These are phyloP conservation scores for Mobula hypostoma DNA, from an alignment of 2,113 vertebrate genomes.

Conservation along the genomic window DNA sequence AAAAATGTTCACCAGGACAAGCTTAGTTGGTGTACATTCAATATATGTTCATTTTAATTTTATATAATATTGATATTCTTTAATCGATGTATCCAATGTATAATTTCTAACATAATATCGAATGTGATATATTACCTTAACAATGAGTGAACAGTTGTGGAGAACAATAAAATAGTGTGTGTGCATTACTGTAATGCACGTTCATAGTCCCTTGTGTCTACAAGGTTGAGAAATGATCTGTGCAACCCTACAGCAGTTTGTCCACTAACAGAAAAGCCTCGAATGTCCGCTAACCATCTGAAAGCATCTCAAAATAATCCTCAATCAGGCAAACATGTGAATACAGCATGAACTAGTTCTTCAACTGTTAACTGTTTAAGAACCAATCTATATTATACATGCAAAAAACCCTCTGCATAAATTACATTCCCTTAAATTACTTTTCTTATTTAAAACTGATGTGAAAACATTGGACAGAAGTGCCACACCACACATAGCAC, in stretches of 20 bases:
- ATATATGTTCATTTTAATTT: neutral
- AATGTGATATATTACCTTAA: neutral
- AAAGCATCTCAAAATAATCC: neutral
- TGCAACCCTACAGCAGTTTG: no score
- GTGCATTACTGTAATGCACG: no score
- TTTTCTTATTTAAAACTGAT: neutral
- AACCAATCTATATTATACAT: neutral
- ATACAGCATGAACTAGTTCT: neutral
- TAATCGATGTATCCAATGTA: neutral
- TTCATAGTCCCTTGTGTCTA: no score
- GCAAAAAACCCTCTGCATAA: neutral
- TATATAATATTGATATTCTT: slow-evolving; percentile 16
- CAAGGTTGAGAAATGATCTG: no score
- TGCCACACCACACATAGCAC: neutral
- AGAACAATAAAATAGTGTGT: neutral
- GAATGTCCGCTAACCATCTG: no score
- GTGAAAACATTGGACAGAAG: neutral
- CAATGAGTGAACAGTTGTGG: neutral
- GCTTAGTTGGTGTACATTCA: neutral
- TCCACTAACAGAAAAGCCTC: no score
- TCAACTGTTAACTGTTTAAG: neutral
- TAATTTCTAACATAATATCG: neutral
- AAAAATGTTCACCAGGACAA: neutral
- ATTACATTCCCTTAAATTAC: neutral
- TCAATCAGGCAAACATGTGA: neutral